phyloP scores from a whole-genome alignment of 2,888 invertebrate genomes.

The Dolichomitus sp. region DNA sequence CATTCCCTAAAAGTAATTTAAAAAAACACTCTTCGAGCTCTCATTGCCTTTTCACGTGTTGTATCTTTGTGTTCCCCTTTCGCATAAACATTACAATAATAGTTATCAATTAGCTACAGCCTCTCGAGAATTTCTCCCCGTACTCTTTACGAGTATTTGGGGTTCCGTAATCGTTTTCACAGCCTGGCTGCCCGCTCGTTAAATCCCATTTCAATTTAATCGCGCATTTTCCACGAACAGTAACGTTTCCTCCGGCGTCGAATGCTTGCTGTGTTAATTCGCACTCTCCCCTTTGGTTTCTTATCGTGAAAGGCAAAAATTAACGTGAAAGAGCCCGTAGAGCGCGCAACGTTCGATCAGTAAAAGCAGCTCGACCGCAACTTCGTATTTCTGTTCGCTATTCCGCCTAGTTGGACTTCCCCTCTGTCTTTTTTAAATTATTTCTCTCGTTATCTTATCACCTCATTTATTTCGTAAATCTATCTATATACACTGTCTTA shows the following conservation, averaged over 20 bases:
- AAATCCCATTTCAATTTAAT: conserved; percentile 37
- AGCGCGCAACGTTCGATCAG: neutral
- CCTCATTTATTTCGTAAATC: conserved; percentile 48
- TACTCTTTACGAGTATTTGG: conserved; percentile 39
- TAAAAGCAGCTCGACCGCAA: neutral
- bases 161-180: conserved; percentile 68
- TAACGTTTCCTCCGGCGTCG: conserved; percentile 1
- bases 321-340: neutral
- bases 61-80: neutral
- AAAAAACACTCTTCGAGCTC: conserved; percentile 28
- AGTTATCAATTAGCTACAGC: conserved; percentile 62
- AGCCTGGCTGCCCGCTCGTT: conserved; percentile 65
- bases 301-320: neutral
- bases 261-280: neutral
- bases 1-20: conserved; percentile 33
- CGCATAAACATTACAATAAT: conserved; percentile 19
- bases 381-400: neutral
- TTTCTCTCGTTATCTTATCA: conserved; percentile 4
- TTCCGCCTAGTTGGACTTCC: neutral
- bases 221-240: conserved; percentile 28
- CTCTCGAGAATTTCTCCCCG: conserved; percentile 64
- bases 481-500: conserved; percentile 53
- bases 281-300: neutral
- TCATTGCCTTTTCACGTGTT: neutral
- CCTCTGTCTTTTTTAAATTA: neutral